Conservation (phyloP, 2,888 invertebrate genomes). For the Tricholauxania praeusta region DNA sequence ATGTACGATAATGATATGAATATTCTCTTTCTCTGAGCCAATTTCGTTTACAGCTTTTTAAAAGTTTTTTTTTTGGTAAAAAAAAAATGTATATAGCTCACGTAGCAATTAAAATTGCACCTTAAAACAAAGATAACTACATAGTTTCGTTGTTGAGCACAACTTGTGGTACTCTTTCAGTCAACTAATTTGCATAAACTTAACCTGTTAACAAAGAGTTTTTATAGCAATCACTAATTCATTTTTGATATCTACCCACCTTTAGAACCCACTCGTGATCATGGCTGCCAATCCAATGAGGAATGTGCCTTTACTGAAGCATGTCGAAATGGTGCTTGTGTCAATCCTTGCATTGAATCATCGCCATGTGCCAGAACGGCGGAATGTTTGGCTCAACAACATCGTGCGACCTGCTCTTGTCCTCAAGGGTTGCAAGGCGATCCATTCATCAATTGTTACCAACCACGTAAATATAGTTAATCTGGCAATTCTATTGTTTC, state of each 20-base stretch:
- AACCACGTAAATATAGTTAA: slow-evolving; percentile 55
- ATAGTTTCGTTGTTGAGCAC: not conserved
- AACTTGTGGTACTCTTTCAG: slow-evolving; percentile 20
- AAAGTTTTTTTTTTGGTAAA: not conserved
- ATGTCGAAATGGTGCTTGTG: slow-evolving; percentile 79
- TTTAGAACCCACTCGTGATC: slow-evolving; percentile 65
- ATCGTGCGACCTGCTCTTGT: slow-evolving; percentile 83
- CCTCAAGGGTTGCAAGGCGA: slow-evolving; percentile 80
- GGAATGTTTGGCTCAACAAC: slow-evolving; percentile 80
- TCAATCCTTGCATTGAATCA: slow-evolving; percentile 77
- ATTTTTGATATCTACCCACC: not conserved
- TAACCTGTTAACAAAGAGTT: slow-evolving; percentile 33
- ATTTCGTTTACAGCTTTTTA: not conserved
- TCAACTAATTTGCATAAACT: slow-evolving; percentile 11
- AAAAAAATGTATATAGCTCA: no score
- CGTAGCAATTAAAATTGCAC: no score
- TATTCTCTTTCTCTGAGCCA: not conserved
- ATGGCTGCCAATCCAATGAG: slow-evolving; percentile 77
- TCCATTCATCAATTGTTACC: slow-evolving; percentile 82
- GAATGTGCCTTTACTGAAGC: slow-evolving; percentile 81
- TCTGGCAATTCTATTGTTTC: not conserved
- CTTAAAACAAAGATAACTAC: not conserved
- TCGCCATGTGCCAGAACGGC: slow-evolving; percentile 84
- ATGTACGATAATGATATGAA: not conserved
- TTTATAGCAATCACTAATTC: not conserved